phyloP scores from a whole-genome alignment of 2,797 vertebrate genomes.

The Phalloptychus januarius region DNA sequence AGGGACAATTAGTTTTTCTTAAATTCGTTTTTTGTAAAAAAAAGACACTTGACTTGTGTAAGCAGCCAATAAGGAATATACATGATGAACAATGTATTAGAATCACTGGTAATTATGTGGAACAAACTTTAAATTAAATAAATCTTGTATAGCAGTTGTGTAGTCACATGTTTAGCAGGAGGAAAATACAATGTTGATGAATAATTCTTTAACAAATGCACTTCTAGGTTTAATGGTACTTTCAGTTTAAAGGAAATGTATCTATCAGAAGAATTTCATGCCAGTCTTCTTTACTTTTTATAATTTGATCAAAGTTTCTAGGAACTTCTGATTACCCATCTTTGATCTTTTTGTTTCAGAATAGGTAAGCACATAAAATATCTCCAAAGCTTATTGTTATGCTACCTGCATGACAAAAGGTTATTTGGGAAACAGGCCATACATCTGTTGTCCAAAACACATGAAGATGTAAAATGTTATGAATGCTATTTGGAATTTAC shows the following conservation, averaged over 20 bases:
- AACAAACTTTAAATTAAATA: not conserved
- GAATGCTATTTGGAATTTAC: not conserved
- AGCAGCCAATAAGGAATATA: not conserved
- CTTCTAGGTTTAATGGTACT: not conserved
- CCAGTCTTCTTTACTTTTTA: not conserved
- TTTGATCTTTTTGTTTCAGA: not conserved
- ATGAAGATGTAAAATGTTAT: not conserved
- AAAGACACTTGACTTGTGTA: not conserved
- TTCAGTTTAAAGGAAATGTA: not conserved
- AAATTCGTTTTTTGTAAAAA: not conserved
- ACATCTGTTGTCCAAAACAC: not conserved
- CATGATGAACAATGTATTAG: not conserved
- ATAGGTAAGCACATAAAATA: not conserved
- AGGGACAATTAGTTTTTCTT: not conserved
- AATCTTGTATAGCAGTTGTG: not conserved
- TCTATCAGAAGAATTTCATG: not conserved
- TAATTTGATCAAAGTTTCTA: not conserved
- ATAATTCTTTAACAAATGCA: not conserved
- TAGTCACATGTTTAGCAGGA: not conserved
- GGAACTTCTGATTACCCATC: not conserved
- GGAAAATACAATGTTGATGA: not conserved
- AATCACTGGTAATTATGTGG: not conserved
- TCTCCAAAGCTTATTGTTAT: not conserved
- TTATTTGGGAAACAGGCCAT: not conserved
- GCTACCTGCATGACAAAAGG: not conserved